Percentiles rank a stretch among this genome's conserved stretches.
These are phyloP conservation scores for Drosophila cardini DNA, from an alignment of 1,140 invertebrate species.

Conservation along the genomic window DNA sequence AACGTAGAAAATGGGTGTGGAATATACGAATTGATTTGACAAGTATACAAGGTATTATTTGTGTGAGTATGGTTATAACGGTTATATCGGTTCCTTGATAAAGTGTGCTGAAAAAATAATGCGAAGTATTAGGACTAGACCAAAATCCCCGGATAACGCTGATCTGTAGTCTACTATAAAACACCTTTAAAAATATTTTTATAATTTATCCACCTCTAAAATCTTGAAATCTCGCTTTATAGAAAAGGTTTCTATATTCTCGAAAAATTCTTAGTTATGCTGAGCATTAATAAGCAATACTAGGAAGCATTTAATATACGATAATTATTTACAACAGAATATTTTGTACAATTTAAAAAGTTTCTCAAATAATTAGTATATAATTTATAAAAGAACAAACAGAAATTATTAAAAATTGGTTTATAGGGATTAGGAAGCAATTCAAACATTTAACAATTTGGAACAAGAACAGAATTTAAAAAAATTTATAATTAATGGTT, in stretches of 20 bases:
- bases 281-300: constrained; percentile 76
- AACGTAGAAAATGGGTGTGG: constrained; percentile 80
- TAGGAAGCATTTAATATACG: constrained; percentile 40
- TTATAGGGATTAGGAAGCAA: constrained; percentile 29
- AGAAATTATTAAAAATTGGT: constrained; percentile 23
- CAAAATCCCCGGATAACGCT: neutral
- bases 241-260: neutral
- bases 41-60: constrained; percentile 39
- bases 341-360: constrained; percentile 13
- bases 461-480: constrained; percentile 58
- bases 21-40: constrained; percentile 67
- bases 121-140: neutral
- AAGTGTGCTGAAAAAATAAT: constrained; percentile 23
- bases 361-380: constrained; percentile 23
- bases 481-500: constrained; percentile 27
- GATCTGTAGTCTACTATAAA: neutral
- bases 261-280: constrained; percentile 45
- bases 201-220: too few relatives aligned
- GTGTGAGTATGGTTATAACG: constrained; percentile 59
- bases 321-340: constrained; percentile 60
- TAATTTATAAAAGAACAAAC: constrained; percentile 11
- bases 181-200: neutral
- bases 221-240: neutral
- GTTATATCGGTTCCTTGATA: constrained; percentile 15
- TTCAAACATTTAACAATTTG: constrained; percentile 50